phyloP scores from a whole-genome alignment of 2,797 vertebrate species.

The Paramormyrops hopkinsi region DNA sequence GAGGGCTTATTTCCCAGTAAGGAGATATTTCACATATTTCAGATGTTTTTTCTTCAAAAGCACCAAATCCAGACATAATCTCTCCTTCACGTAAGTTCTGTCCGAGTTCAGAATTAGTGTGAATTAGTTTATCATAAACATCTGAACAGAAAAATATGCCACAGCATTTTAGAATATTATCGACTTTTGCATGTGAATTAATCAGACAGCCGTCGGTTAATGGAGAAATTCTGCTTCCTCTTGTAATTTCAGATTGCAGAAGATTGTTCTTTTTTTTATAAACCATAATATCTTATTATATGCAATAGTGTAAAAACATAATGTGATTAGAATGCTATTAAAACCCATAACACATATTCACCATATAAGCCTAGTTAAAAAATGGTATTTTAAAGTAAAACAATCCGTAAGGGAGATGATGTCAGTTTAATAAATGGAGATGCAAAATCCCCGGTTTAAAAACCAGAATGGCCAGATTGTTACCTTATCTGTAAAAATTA shows the following conservation, averaged over 20 bases:
- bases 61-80: neutral
- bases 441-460: neutral
- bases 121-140: neutral
- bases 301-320: neutral
- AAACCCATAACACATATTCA: neutral
- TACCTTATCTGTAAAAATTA: neutral
- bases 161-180: neutral
- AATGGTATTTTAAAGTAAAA: neutral
- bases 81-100: neutral
- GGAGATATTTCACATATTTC: neutral
- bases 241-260: neutral
- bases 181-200: neutral
- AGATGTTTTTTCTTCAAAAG: neutral
- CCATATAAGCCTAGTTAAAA: neutral
- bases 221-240: neutral
- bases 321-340: neutral
- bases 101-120: neutral
- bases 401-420: neutral
- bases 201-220: neutral
- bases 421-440: neutral
- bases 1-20: neutral
- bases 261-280: neutral
- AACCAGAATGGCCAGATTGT: neutral
- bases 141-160: neutral
- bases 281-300: neutral